phyloP scores from a whole-genome alignment of 2,888 invertebrate species.

The Tiliacea aurago region DNA sequence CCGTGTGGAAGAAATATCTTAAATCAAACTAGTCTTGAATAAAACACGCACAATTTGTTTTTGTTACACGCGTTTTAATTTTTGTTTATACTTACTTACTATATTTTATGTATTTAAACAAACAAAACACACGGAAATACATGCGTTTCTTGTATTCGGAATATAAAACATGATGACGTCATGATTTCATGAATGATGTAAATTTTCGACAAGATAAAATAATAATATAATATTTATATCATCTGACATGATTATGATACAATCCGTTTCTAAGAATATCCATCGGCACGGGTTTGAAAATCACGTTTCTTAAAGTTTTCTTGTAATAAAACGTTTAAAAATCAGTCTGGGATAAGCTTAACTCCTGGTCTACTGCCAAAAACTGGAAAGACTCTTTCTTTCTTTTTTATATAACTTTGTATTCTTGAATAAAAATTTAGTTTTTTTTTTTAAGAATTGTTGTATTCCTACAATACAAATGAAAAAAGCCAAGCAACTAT shows the following conservation, averaged over 20 bases:
- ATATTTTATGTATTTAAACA: conserved; percentile 19
- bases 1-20: conserved; percentile 31
- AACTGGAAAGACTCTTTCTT: not conserved
- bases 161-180: conserved; percentile 31
- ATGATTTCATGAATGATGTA: conserved; percentile 21
- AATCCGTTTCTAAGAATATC: conserved; percentile 32
- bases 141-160: conserved; percentile 31
- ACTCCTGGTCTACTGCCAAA: too few species aligned
- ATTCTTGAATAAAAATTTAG: not conserved
- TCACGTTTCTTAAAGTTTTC: not conserved
- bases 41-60: conserved; percentile 43
- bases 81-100: conserved; percentile 14
- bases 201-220: conserved; percentile 20
- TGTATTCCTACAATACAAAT: too few species aligned
- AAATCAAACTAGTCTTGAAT: not conserved
- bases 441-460: too few species aligned
- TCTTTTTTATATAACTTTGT: not conserved
- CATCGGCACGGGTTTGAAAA: not conserved
- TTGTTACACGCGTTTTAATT: conserved; percentile 17
- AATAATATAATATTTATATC: conserved; percentile 47
- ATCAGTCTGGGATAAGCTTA: not conserved
- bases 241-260: conserved; percentile 39
- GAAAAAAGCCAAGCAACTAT: not conserved
- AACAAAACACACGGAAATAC: conserved; percentile 10
- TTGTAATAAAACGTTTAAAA: conserved; percentile 3